Percentiles rank a stretch among this genome's conserved stretches.
Evolutionary conservation across 2,888 invertebrate genomes (phyloP).

Genomic region (Thecocarcelia acutangulata): DNA sequence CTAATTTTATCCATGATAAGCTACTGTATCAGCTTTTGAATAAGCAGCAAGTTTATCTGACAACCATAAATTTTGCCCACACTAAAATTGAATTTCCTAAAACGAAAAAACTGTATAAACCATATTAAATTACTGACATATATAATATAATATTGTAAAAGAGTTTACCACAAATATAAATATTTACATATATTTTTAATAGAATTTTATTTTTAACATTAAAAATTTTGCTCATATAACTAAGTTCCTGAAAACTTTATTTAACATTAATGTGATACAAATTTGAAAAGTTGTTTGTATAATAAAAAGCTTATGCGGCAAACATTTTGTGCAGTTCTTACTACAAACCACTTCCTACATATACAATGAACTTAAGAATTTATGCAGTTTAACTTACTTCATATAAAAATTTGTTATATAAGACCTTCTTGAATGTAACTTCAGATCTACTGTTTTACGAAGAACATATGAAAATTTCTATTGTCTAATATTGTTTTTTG

Average conservation of each 20-base stretch:
- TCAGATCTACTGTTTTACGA: too few relatives aligned
- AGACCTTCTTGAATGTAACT: too few relatives aligned
- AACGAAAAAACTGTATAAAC: not conserved
- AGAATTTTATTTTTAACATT: slow-evolving; percentile 14
- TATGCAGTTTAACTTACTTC: too few relatives aligned
- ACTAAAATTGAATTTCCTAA: slow-evolving; percentile 18
- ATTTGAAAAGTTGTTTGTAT: not conserved
- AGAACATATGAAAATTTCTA: too few relatives aligned
- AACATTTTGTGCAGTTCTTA: too few relatives aligned
- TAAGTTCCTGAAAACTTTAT: not conserved
- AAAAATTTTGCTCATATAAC: slow-evolving; percentile 18
- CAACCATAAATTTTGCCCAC: slow-evolving; percentile 20
- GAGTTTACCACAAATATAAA: slow-evolving; percentile 31
- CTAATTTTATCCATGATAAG: too few relatives aligned
- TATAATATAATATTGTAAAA: slow-evolving; percentile 6
- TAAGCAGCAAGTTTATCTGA: not conserved
- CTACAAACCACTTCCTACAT: too few relatives aligned
- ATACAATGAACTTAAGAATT: too few relatives aligned
- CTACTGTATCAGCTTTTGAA: not conserved
- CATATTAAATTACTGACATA: slow-evolving; percentile 26
- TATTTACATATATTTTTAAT: not conserved
- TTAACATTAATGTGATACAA: not conserved
- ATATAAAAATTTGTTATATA: too few relatives aligned
- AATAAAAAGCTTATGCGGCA: too few relatives aligned
- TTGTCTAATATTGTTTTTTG: too few relatives aligned